Conservation (phyloP, 2,888 invertebrate genomes). For the Schizaphis graminum region DNA sequence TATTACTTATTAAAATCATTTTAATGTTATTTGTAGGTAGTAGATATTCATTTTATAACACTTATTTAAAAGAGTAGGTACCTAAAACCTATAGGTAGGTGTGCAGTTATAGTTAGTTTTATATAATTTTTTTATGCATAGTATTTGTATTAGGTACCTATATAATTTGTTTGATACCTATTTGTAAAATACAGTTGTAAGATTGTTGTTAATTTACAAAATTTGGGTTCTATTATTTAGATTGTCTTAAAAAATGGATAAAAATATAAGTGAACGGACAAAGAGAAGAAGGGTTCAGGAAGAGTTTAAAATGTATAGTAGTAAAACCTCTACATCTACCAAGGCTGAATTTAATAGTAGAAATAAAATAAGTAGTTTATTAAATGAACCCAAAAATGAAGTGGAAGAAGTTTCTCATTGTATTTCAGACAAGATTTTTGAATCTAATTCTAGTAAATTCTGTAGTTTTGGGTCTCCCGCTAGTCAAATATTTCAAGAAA, state of each 20-base stretch:
- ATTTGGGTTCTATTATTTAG: background rate
- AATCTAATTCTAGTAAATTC: background rate
- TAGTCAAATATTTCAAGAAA: constrained; percentile 1
- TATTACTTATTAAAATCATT: too few species aligned
- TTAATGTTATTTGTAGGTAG: too few species aligned
- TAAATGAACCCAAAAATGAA: background rate
- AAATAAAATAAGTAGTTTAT: background rate
- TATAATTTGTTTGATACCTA: too few species aligned
- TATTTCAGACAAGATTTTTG: background rate
- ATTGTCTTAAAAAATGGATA: background rate
- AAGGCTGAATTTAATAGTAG: background rate
- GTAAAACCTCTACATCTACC: background rate
- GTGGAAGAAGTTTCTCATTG: background rate
- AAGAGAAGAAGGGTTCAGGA: background rate
- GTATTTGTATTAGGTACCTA: too few species aligned
- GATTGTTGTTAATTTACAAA: background rate
- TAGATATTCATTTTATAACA: too few species aligned
- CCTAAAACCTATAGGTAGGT: too few species aligned
- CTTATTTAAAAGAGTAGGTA: too few species aligned
- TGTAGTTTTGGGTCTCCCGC: background rate
- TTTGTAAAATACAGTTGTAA: too few species aligned
- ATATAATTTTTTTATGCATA: too few species aligned
- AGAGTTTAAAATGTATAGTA: background rate
- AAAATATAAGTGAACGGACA: constrained; percentile 6
- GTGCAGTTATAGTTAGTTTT: too few species aligned